A percentile compares a stretch with the other conserved stretches of the same genome.
phyloP scores from a whole-genome alignment of 2,113 vertebrate species.

The Collichthys lucidus region DNA sequence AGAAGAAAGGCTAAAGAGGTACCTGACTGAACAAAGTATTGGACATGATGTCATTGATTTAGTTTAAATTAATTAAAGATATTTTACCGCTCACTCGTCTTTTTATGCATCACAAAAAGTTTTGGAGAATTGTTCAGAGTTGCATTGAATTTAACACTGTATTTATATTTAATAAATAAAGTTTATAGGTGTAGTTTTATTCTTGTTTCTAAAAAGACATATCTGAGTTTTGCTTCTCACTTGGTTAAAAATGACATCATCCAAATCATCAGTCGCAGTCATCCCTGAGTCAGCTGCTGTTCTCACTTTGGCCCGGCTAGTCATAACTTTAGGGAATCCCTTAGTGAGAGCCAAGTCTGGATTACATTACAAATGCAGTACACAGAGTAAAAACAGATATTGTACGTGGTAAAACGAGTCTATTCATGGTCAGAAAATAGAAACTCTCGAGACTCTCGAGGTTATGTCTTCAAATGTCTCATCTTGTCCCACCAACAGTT shows the following conservation, averaged over 20 bases:
- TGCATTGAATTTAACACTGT: neutral
- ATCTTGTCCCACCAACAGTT: neutral
- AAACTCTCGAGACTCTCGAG: neutral
- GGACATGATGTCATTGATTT: neutral
- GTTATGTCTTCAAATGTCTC: neutral
- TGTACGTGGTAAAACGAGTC: too few relatives aligned
- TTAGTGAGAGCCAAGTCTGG: neutral
- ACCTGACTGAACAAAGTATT: neutral
- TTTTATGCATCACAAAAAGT: neutral
- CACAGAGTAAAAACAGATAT: neutral
- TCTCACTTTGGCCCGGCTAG: conserved; percentile 10
- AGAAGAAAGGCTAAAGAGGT: neutral
- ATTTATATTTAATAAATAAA: neutral
- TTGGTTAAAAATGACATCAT: neutral
- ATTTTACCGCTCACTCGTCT: neutral
- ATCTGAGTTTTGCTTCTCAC: neutral
- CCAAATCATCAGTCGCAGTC: neutral
- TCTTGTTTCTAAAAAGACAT: neutral
- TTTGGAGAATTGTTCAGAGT: neutral
- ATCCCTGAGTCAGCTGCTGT: conserved; percentile 16
- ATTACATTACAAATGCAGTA: conserved; percentile 10
- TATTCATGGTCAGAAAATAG: too few relatives aligned
- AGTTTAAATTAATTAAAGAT: neutral
- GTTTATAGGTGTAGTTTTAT: neutral
- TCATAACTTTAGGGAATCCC: conserved; percentile 5